Conservation (phyloP, 2,797 vertebrate genomes). For the Craterocephalus amniculus region DNA sequence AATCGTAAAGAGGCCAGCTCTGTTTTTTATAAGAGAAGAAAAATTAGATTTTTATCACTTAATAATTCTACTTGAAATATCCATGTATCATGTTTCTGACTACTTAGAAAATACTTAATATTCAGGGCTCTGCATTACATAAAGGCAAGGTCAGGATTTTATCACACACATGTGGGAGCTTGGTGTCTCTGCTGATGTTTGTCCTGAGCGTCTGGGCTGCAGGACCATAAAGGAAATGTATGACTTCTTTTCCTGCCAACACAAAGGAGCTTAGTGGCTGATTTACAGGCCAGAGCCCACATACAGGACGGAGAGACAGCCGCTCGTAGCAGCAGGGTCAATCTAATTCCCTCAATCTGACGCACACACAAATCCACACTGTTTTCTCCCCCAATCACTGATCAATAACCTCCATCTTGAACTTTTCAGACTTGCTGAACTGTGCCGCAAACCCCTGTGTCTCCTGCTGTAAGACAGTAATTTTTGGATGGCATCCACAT, state of each 20-base stretch:
- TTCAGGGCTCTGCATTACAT: background rate
- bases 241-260: constrained; percentile 54
- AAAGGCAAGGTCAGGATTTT: constrained; percentile 7
- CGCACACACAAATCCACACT: constrained; percentile 21
- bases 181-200: constrained; percentile 26
- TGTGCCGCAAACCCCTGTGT: background rate
- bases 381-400: constrained; percentile 21
- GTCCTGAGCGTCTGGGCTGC: constrained; percentile 55
- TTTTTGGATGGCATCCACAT: constrained; percentile 21
- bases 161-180: constrained; percentile 9
- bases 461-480: constrained; percentile 9
- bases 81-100: background rate
- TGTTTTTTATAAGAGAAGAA: background rate
- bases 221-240: constrained; percentile 73
- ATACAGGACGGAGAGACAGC: constrained; percentile 41
- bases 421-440: constrained; percentile 16
- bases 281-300: constrained; percentile 69
- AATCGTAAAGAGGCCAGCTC: background rate
- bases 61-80: background rate
- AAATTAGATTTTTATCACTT: background rate
- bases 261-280: constrained; percentile 67
- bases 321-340: constrained; percentile 65
- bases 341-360: constrained; percentile 61
- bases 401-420: constrained; percentile 29
- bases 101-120: background rate